Percentiles rank a stretch among this genome's conserved stretches.
phyloP scores from a whole-genome alignment of 2,113 vertebrate genomes.

The Uria lomvia region DNA sequence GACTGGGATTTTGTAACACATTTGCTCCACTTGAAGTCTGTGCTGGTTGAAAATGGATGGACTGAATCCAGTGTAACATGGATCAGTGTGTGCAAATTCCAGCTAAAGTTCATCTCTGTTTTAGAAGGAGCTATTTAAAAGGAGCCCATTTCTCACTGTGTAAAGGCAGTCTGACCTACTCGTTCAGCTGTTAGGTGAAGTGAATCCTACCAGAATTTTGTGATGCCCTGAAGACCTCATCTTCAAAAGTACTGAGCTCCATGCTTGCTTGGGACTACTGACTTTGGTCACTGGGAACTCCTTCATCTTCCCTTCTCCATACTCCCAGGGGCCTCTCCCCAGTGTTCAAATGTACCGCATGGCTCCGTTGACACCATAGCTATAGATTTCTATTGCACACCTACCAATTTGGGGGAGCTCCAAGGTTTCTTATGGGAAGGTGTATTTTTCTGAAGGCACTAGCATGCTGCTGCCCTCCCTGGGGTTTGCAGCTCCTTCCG shows the following conservation, averaged over 20 bases:
- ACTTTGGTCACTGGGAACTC: neutral
- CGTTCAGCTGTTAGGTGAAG: neutral
- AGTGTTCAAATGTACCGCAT: neutral
- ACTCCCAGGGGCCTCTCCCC: neutral
- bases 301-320: neutral
- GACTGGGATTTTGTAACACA: neutral
- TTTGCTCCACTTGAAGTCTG: neutral
- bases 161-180: neutral
- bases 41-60: accelerated
- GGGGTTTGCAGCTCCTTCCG: neutral
- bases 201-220: neutral
- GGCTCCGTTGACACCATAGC: neutral
- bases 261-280: neutral
- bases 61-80: neutral
- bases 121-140: neutral
- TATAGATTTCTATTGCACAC: neutral
- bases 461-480: neutral
- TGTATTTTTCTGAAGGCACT: neutral
- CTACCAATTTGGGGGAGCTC: neutral
- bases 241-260: neutral
- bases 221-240: neutral
- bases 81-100: neutral
- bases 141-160: neutral
- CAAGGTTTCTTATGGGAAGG: neutral
- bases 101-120: neutral